Evolutionary conservation across 2,797 vertebrate species (phyloP), one percentile per base, ranked within the genome.

Genomic region (Anguilla megastoma): DNA sequence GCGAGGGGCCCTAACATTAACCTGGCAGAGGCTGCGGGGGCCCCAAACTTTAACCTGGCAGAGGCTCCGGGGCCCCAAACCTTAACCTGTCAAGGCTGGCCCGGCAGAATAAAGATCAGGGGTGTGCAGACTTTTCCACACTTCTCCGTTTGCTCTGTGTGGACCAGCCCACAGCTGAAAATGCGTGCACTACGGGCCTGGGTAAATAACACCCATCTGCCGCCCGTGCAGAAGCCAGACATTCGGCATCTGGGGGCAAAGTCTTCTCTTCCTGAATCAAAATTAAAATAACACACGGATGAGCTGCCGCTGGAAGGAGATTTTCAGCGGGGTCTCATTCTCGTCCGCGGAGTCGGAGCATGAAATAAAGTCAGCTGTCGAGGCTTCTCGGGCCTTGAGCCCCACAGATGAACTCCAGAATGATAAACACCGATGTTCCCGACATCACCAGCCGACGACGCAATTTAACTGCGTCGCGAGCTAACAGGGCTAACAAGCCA

Each of bases 141-240:
- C 36, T 18, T 8, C 3, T 41, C 74, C 74, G 4, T 79, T 79
- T 4, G 21, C 82, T 21, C 82, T n/a, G 41, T 16, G 50, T 16
- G n/a, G 82, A 36, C 10, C 82, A 84, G 48, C 82, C 48, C 9
- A 6, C 18, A 84, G 45, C 24, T 54, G 6, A 84, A 84, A 50
- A 84, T 27, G 21, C 9, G n/a, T 52, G 12, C 45, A 12, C 52
- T 36, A 14, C 82, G 0, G 27, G 82, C 2, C 48, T 84, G 82
- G 82, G 82, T 27, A 52, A 84, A 84, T 54, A 54, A 48, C 45
- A 50, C 5, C 82, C 82, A 84, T 84, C 82, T 54, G 82, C 82
- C 9, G 18, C 82, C 1, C 24, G 3, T 27, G 45, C 21, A 5
- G 9, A 45, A 14, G 48, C 82, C 48, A 84, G 18, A n/a, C 24